Evolutionary conservation across 2,797 vertebrate species (phyloP), one percentile per base, ranked within the genome.

Genomic region (Melanotaenia nigrans): DNA sequence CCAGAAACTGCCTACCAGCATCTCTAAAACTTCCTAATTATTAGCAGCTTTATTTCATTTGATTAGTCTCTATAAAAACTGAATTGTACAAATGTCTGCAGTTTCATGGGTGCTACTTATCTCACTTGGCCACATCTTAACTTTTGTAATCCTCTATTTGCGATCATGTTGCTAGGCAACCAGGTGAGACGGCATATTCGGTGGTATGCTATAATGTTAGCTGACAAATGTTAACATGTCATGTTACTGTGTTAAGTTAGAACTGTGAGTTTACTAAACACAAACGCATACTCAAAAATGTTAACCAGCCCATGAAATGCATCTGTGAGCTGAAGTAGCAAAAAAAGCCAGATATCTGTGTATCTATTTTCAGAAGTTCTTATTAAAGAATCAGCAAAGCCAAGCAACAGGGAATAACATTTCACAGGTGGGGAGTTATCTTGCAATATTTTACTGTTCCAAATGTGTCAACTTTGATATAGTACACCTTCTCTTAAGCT

Each of bases 181-280:
- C 32, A 53, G 18, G 1, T 16, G 35, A 59, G 45, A 42, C 33
- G 54, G 32, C 6, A 32, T 38, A 24, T 65, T 33, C 53, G 5
- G n/a, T 5, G 5, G 33, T n/a, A 40, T n/a, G 24, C 58, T 58
- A 57, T 22, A 54, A 25, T 42, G 45, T 28, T 57, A 53, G 59
- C 6, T 30, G 70, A 16, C 11, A 49, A 51, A 54, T 58, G 45
- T 68, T 68, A 59, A 49, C 55, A 47, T 35, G 45, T 16, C 65
- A 58, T 57, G 65, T 25, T 22, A 67, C 30, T 32, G 40, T 65
- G n/a, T 0, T 56, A 56, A 64, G 63, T n/a, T 33, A 38, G 61
- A 55, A 22, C 53, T 32, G 16, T 49, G 61, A 73, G 16, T 5
- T 62, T 66, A 16, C 58, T 69, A 36, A 73, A 63, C 11, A n/a